A percentile compares a stretch with the other conserved stretches of the same genome.
Conservation (phyloP, 2,113 vertebrate species). For the Cottus gobio region DNA sequence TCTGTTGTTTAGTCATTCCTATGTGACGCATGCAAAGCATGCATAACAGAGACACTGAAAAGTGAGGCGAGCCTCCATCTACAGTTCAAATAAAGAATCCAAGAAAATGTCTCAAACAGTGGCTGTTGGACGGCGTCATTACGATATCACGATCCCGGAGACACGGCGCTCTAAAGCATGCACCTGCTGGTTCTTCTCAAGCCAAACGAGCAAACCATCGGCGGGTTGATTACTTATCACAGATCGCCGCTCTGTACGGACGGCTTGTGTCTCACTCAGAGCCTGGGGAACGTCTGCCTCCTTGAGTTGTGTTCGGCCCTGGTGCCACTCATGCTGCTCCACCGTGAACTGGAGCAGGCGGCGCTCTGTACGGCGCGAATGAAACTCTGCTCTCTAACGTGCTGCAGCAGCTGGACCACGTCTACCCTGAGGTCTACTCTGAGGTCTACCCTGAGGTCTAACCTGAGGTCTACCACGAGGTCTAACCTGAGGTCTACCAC, state of each 20-base stretch:
- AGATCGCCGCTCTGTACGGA: no score
- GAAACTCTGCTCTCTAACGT: background rate
- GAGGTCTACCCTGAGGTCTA: no score
- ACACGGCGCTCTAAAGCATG: background rate
- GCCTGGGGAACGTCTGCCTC: no score
- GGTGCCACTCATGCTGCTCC: no score
- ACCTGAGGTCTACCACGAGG: no score
- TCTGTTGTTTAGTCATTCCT: constrained; percentile 46
- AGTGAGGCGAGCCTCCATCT: constrained; percentile 33
- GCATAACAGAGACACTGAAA: constrained; percentile 57
- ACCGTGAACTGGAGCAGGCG: no score
- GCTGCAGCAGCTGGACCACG: background rate
- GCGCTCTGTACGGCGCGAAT: background rate
- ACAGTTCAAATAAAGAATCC: constrained; percentile 44
- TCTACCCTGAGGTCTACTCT: no score
- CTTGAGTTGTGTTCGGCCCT: no score
- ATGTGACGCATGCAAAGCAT: constrained; percentile 72
- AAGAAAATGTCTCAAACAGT: constrained; percentile 37
- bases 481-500: no score
- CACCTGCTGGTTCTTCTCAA: no score
- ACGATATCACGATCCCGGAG: background rate
- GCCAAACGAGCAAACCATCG: background rate
- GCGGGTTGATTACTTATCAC: no score
- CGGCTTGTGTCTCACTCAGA: no score
- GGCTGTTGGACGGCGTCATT: background rate